Percentiles rank a stretch among this genome's conserved stretches.
Evolutionary conservation across 2,113 vertebrate genomes (phyloP).

Genomic region (Alligator sinensis): DNA sequence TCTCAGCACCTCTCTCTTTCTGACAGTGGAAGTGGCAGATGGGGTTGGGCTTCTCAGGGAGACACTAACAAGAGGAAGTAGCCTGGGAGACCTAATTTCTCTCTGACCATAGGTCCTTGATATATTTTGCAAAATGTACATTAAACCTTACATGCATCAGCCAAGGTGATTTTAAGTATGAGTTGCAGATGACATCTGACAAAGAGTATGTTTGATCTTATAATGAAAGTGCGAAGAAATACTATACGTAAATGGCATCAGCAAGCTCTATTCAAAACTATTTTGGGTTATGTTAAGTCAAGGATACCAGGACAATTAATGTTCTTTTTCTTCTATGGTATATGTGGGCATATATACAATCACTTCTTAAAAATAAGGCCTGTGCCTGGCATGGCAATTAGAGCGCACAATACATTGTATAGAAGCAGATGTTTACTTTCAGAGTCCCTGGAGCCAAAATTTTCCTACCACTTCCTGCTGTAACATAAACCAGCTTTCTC

Average conservation of each 20-base stretch:
- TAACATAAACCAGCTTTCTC: not conserved
- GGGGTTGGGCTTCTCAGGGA: not conserved
- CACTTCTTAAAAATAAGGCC: not conserved
- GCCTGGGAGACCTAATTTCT: not conserved
- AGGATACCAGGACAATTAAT: fast-evolving
- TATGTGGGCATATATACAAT: not conserved
- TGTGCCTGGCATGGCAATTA: not conserved
- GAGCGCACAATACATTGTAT: not conserved
- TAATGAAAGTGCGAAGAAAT: not conserved
- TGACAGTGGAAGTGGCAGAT: fast-evolving
- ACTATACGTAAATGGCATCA: not conserved
- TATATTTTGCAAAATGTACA: not conserved
- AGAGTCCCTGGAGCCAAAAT: not conserved
- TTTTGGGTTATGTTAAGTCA: not conserved
- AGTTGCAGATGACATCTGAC: not conserved
- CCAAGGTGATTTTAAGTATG: too few relatives aligned
- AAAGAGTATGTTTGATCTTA: not conserved
- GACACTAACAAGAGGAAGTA: not conserved
- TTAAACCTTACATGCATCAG: not conserved
- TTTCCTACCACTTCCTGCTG: not conserved
- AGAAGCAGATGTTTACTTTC: not conserved
- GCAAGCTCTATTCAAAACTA: fast-evolving
- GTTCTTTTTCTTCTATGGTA: not conserved
- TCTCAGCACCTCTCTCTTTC: not conserved
- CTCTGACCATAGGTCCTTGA: not conserved